Percentiles rank a stretch among this genome's conserved stretches.
Evolutionary conservation across 1,140 invertebrate species (phyloP).

Genomic region (Steinernema feltiae): DNA sequence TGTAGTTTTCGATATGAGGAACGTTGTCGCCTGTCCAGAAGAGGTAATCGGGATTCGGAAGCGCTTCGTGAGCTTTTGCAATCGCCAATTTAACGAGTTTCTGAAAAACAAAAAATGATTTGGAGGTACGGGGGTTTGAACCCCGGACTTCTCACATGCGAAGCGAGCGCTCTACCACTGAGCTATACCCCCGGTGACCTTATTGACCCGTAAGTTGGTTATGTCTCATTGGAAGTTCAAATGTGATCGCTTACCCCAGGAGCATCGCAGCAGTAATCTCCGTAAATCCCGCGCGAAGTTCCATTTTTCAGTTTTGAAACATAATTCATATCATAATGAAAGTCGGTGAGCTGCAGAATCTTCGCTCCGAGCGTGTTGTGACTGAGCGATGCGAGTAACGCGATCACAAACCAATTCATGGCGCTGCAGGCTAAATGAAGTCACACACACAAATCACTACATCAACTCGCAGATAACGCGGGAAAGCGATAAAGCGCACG

Average conservation of each 20-base stretch:
- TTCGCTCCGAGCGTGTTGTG: conserved; percentile 2
- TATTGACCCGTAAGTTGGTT: no score
- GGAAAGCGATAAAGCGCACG: neutral
- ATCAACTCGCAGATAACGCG: neutral
- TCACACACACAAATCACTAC: neutral
- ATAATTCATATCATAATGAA: conserved; percentile 47
- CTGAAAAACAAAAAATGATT: conserved; percentile 30
- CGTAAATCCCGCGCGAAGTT: conserved; percentile 31
- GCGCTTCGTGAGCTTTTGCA: conserved; percentile 25
- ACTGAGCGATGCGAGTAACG: neutral
- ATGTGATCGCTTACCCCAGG: conserved; percentile 29
- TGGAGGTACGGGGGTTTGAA: conserved; percentile 22
- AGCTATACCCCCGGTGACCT: conserved; percentile 30
- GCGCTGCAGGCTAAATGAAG: neutral
- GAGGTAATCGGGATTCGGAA: conserved; percentile 45
- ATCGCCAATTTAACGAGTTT: conserved; percentile 36
- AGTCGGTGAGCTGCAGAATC: conserved; percentile 48
- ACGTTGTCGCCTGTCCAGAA: conserved; percentile 56
- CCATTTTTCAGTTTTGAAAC: conserved; percentile 27
- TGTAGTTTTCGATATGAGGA: conserved; percentile 47
- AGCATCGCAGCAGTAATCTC: conserved; percentile 48
- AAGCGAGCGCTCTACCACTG: conserved; percentile 33
- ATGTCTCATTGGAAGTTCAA: neutral
- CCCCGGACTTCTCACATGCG: conserved; percentile 31
- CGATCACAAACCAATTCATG: no score